Conservation (phyloP, 2,888 invertebrate genomes). For the Athalia cordata region DNA sequence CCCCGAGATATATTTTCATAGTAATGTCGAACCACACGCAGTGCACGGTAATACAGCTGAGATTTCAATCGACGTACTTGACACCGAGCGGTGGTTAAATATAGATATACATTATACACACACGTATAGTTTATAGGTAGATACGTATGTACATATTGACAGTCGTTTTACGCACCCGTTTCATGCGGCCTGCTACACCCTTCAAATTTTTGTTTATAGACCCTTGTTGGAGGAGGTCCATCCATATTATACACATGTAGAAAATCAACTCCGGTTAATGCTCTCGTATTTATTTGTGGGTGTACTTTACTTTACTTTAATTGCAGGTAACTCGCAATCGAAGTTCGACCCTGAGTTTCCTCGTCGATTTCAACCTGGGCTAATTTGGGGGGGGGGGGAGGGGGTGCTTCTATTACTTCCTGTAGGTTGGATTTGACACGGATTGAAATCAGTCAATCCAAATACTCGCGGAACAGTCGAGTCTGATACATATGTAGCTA, state of each 20-base stretch:
- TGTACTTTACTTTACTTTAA: slow-evolving; percentile 11
- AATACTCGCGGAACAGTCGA: slow-evolving; percentile 9
- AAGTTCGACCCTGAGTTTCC: slow-evolving; percentile 30
- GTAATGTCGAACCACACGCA: not conserved
- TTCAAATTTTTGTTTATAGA: slow-evolving; percentile 17
- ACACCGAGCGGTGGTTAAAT: slow-evolving; percentile 3
- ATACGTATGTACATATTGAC: not conserved
- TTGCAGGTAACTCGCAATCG: slow-evolving; percentile 30
- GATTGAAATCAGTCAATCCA: slow-evolving; percentile 6
- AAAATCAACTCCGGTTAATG: not conserved
- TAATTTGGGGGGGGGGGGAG: too few relatives aligned
- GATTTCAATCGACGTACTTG: slow-evolving; percentile 11
- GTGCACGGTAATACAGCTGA: too few relatives aligned
- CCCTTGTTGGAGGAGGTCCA: not conserved
- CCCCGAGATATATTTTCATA: not conserved
- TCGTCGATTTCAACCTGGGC: slow-evolving; percentile 31
- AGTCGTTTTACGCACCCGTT: slow-evolving; percentile 24
- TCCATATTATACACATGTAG: not conserved
- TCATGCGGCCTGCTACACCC: slow-evolving; percentile 5
- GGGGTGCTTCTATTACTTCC: slow-evolving; percentile 30
- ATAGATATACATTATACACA: not conserved
- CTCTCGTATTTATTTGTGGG: not conserved
- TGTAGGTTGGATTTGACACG: slow-evolving; percentile 29
- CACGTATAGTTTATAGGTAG: not conserved
- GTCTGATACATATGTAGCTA: slow-evolving; percentile 11